A percentile compares a stretch with the other conserved stretches of the same genome.
Evolutionary conservation across 2,888 invertebrate species (phyloP).

Genomic region (Oxyteleia sp.): DNA sequence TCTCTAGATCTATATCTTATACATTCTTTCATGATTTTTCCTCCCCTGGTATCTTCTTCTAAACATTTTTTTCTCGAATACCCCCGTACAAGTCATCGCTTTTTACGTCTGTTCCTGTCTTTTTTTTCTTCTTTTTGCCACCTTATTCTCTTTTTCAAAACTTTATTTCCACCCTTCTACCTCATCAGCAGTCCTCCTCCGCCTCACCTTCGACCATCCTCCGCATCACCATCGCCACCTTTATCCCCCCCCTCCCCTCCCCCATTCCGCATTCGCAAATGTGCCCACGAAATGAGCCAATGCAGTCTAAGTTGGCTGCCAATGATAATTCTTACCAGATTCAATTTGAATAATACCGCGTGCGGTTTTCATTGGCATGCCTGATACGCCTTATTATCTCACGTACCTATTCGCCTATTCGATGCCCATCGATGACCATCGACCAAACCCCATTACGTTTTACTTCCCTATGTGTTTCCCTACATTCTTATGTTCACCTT

Average conservation of each 20-base stretch:
- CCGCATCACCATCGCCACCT: slow-evolving; percentile 65
- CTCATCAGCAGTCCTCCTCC: slow-evolving; percentile 49
- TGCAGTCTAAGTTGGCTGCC: slow-evolving; percentile 80
- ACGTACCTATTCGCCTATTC: slow-evolving; percentile 85
- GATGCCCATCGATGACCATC: slow-evolving; percentile 84
- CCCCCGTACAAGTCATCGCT: no score
- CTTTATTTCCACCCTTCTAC: no score
- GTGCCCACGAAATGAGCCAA: slow-evolving; percentile 80
- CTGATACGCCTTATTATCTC: slow-evolving; percentile 86
- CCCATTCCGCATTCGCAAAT: slow-evolving; percentile 79
- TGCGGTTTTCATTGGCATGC: slow-evolving; percentile 86
- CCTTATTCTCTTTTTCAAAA: no score
- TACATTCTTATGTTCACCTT: slow-evolving; percentile 62
- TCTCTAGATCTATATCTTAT: no score
- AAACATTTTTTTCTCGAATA: no score
- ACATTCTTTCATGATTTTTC: no score
- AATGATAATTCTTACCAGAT: slow-evolving; percentile 87
- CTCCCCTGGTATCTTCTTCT: no score
- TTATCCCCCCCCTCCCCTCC: slow-evolving; percentile 68
- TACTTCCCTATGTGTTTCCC: slow-evolving; percentile 69
- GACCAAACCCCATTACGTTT: slow-evolving; percentile 78
- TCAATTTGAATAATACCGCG: slow-evolving; percentile 87
- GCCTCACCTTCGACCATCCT: slow-evolving; percentile 58
- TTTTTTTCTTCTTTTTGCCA: no score
- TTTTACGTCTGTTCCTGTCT: no score